Evolutionary conservation across 2,888 invertebrate species (phyloP).

Genomic region (Bembecia ichneumoniformis): DNA sequence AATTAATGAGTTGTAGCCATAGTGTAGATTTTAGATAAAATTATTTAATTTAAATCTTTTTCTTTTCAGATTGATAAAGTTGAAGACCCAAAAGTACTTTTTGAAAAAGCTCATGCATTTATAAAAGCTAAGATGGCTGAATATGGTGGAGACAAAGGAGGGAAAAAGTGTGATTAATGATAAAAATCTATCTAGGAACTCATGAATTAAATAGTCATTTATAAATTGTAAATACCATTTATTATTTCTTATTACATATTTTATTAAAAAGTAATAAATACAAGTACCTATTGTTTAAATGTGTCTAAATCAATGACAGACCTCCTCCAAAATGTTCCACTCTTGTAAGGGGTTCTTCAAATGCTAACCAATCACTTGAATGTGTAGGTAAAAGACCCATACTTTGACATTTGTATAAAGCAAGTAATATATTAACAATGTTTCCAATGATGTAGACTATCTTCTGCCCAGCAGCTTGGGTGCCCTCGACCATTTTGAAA

Average conservation of each 20-base stretch:
- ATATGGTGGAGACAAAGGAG: slow-evolving; percentile 53
- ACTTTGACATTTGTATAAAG: slow-evolving; percentile 97
- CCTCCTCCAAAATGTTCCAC: slow-evolving; percentile 91
- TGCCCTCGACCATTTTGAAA: slow-evolving; percentile 95
- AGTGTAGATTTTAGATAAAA: not conserved
- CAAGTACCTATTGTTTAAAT: slow-evolving; percentile 14
- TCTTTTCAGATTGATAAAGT: slow-evolving; percentile 83
- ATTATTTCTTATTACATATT: slow-evolving; percentile 40
- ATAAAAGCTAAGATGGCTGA: slow-evolving; percentile 75
- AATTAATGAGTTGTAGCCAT: not conserved
- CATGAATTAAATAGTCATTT: slow-evolving; percentile 19
- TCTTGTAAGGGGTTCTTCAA: slow-evolving; percentile 91
- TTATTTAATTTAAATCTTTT: slow-evolving; percentile 2
- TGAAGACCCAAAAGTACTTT: slow-evolving; percentile 83
- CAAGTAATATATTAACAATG: slow-evolving; percentile 89
- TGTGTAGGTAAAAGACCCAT: slow-evolving; percentile 98
- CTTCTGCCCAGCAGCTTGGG: slow-evolving; percentile 91
- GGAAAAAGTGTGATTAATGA: slow-evolving; percentile 20
- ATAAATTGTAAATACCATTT: slow-evolving; percentile 50
- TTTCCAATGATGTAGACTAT: slow-evolving; percentile 95
- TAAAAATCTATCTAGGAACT: slow-evolving; percentile 13
- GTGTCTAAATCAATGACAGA: slow-evolving; percentile 70
- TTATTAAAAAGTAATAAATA: slow-evolving; percentile 34
- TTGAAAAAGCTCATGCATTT: slow-evolving; percentile 79
- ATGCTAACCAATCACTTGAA: slow-evolving; percentile 98